Evolutionary conservation across 1,140 invertebrate genomes (phyloP).

Genomic region (Magallana gigas): DNA sequence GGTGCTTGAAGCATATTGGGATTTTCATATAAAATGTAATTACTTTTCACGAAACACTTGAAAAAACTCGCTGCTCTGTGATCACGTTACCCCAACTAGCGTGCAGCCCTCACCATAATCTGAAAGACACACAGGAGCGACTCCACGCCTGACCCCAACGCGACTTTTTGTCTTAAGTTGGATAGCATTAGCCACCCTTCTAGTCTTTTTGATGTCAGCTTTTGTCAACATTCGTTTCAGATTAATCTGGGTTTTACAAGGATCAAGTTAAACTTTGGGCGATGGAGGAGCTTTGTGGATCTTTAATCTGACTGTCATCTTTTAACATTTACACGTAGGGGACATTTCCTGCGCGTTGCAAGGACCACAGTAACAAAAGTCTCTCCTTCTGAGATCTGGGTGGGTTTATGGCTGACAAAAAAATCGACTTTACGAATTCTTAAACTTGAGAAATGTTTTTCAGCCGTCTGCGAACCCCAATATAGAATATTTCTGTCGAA

Average conservation of each 20-base stretch:
- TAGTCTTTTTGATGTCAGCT: slow-evolving; percentile 32
- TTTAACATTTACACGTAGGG: background rate
- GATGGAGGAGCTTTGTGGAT: slow-evolving; percentile 8
- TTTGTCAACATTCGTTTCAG: slow-evolving; percentile 36
- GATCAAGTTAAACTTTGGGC: slow-evolving; percentile 14
- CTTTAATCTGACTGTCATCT: slow-evolving; percentile 33
- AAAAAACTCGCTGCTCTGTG: slow-evolving; percentile 4
- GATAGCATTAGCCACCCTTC: background rate
- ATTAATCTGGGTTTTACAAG: slow-evolving; percentile 21
- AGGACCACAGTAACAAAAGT: background rate
- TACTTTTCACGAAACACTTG: slow-evolving; percentile 36
- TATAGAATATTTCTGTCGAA: background rate
- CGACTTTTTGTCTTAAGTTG: slow-evolving; percentile 18
- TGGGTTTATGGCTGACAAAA: background rate
- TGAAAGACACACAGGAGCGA: slow-evolving; percentile 23
- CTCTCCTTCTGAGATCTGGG: background rate
- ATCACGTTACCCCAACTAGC: slow-evolving; percentile 25
- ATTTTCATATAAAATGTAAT: slow-evolving; percentile 29
- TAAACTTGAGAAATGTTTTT: background rate
- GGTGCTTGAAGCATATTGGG: slow-evolving; percentile 24
- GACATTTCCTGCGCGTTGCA: background rate
- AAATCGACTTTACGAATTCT: slow-evolving; percentile 2
- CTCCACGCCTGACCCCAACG: background rate
- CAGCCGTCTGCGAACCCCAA: background rate
- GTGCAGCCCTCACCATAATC: slow-evolving; percentile 18